phyloP scores from a whole-genome alignment of 2,113 vertebrate species.

The Apteryx mantelli region DNA sequence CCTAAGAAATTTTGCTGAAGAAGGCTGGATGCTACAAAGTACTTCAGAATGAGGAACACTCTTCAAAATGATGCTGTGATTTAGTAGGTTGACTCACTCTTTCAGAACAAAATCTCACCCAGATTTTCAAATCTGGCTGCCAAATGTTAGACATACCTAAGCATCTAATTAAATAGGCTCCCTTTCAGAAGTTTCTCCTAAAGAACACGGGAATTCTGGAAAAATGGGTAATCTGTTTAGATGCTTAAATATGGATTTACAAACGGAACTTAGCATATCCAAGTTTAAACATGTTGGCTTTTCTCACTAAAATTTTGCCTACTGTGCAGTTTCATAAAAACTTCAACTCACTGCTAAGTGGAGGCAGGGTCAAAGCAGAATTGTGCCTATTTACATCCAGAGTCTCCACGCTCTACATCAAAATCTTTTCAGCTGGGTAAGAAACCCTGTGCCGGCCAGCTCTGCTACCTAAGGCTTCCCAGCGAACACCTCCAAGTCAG shows the following conservation, averaged over 20 bases:
- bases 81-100: background rate
- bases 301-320: background rate
- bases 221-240: background rate
- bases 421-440: background rate
- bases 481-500: background rate
- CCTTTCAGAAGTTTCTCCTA: background rate
- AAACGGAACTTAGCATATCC: background rate
- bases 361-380: background rate
- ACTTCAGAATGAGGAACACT: background rate
- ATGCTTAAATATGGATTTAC: background rate
- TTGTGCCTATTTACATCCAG: fast-evolving
- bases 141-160: slow-evolving; percentile 25
- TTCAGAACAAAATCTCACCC: background rate
- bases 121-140: slow-evolving; percentile 42
- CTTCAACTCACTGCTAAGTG: background rate
- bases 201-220: background rate
- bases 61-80: background rate
- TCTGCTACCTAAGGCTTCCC: background rate
- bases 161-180: background rate
- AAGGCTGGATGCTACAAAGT: background rate
- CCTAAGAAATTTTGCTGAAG: background rate
- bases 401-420: background rate
- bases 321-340: background rate
- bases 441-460: background rate
- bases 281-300: background rate